phyloP scores from a whole-genome alignment of 2,113 vertebrate species.

The Anolis carolinensis region DNA sequence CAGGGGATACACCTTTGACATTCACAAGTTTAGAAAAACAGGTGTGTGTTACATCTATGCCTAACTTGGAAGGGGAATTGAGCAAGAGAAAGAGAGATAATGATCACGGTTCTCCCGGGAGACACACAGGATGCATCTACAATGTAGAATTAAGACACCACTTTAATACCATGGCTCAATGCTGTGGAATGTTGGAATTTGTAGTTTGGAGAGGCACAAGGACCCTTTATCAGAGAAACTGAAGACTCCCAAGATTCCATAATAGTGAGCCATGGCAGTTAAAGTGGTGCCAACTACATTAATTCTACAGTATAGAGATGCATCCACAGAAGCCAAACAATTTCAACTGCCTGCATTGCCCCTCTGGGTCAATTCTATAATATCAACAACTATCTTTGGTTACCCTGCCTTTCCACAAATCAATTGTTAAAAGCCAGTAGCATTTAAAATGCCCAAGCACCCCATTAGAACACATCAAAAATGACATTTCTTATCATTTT shows the following conservation, averaged over 20 bases:
- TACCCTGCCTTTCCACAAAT: constrained; percentile 50
- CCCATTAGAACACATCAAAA: constrained; percentile 66
- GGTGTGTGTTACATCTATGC: not conserved
- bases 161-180: no score
- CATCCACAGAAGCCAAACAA: no score
- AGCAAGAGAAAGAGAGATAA: not conserved
- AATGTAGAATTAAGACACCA: not conserved
- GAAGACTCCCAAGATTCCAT: no score
- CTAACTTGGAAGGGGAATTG: not conserved
- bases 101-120: not conserved
- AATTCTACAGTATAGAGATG: no score
- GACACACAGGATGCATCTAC: not conserved
- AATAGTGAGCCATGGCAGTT: no score
- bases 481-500: constrained; percentile 75
- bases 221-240: no score
- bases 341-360: constrained; percentile 33
- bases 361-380: constrained; percentile 14
- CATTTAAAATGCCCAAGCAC: constrained; percentile 64
- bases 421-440: constrained; percentile 68
- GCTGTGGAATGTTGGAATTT: no score
- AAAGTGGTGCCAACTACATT: no score
- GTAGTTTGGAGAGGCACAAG: no score
- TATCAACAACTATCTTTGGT: constrained; percentile 6
- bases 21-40: not conserved
- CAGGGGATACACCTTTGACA: not conserved